A percentile compares a stretch with the other conserved stretches of the same genome.
These are phyloP conservation scores for Maccullochella peelii DNA, from an alignment of 2,113 vertebrate genomes.

Conservation along the genomic window DNA sequence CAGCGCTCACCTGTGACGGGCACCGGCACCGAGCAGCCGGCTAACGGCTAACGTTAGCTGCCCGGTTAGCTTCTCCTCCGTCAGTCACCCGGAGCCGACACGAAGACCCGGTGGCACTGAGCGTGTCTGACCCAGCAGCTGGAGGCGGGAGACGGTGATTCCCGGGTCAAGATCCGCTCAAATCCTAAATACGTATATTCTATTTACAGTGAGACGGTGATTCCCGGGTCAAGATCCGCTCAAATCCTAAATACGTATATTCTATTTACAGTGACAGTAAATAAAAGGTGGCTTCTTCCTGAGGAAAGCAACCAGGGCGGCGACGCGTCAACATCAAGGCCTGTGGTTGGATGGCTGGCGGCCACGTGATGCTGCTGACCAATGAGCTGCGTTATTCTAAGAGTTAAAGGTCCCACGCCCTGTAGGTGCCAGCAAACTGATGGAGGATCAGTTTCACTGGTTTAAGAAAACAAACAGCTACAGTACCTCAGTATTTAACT, in stretches of 20 bases:
- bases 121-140: not conserved
- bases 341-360: constrained; percentile 44
- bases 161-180: fast-evolving
- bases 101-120: not conserved
- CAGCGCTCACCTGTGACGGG: constrained; percentile 54
- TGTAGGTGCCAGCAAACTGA: not conserved
- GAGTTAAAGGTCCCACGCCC: constrained; percentile 37
- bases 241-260: not conserved
- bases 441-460: not conserved
- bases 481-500: too few species aligned
- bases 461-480: too few species aligned
- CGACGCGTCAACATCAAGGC: not conserved
- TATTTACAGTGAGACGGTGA: too few species aligned
- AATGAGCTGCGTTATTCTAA: constrained; percentile 16
- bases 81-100: not conserved
- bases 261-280: not conserved
- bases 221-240: fast-evolving
- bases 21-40: constrained; percentile 20
- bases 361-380: constrained; percentile 18
- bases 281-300: constrained; percentile 36
- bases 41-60: constrained; percentile 9
- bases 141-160: not conserved
- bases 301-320: not conserved
- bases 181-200: not conserved
- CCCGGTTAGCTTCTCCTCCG: constrained; percentile 15